Base-by-base conservation (phyloP, 2,113 vertebrate genomes). In the Oryzias curvinotus region DNA sequence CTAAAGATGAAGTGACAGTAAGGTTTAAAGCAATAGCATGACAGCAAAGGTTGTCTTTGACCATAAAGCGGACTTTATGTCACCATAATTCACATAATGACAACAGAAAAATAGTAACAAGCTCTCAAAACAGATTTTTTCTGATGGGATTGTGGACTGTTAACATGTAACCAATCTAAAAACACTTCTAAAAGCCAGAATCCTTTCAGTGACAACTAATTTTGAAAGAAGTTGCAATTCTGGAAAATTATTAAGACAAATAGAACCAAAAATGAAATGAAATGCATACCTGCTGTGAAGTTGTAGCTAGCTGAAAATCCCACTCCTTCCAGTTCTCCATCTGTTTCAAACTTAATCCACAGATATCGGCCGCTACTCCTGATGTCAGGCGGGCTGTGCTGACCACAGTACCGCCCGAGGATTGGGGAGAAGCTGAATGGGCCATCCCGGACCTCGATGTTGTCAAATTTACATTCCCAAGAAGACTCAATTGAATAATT, bases 391-490 rank as follows among this genome's bases (percentile, higher is more conserved):
- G 97, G 97, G 82, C 92, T 97, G 81, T 97, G 94, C 73, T 98
- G 95, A 85, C 97, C 97, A 80, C 97, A 99, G 81, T 98, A 98
- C 65, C 96, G 95, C 83, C 97, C 97, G 78, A 98, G 94, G 58
- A 98, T 96, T 54, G 96, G 95, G 81, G 97, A 98, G 93, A 99
- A 98, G 87, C 93, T 94, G 89, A 99, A 99, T 55, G 97, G 97
- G 91, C 97, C 97, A 90, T 99, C 97, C 77, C 97, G 93, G 60
- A 99, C 96, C 91, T 99, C 97, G 74, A 99, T 98, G 65, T 99
- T 96, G 87, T 99, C 97, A 95, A 98, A 99, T 94, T 99, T 99
- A 93, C 97, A 99, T 89, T 98, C 96, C 97, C 97, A 99, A 71
- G 97, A 99, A 62, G 97, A 94, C 81, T 99, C 97, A 71, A 99